Conservation (phyloP, 2,797 vertebrate genomes). For the Thaleichthys pacificus region DNA sequence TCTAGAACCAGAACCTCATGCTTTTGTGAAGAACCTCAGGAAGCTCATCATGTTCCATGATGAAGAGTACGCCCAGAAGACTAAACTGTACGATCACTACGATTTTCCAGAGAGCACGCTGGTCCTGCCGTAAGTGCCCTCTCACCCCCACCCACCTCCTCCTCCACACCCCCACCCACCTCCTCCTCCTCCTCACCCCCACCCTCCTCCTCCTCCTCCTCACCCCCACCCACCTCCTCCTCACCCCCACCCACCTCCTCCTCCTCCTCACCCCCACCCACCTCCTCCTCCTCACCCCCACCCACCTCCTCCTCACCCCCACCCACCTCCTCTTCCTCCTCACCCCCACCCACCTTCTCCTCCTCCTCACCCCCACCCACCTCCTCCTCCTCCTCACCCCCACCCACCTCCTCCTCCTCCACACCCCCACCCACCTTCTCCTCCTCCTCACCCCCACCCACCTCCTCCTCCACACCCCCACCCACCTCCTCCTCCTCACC, state of each 20-base stretch:
- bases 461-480: background rate
- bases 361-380: too few relatives aligned
- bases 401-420: too few relatives aligned
- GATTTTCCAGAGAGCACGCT: conserved; percentile 1
- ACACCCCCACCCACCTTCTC: background rate
- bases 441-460: background rate
- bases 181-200: background rate
- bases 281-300: too few relatives aligned
- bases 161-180: background rate
- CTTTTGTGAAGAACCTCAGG: conserved; percentile 5
- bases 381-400: too few relatives aligned
- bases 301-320: background rate
- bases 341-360: background rate
- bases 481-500: too few relatives aligned
- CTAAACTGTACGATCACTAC: background rate
- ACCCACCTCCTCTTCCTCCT: background rate
- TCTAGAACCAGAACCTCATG: conserved; percentile 1
- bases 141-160: background rate
- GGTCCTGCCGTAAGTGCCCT: conserved; percentile 11
- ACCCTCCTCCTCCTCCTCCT: too few relatives aligned
- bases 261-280: background rate
- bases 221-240: too few relatives aligned
- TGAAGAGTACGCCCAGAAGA: conserved; percentile 3
- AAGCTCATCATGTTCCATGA: conserved; percentile 11
- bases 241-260: background rate